These are phyloP conservation scores for Drosophila auraria DNA, from an alignment of 1,140 invertebrate species.

Conservation along the genomic window DNA sequence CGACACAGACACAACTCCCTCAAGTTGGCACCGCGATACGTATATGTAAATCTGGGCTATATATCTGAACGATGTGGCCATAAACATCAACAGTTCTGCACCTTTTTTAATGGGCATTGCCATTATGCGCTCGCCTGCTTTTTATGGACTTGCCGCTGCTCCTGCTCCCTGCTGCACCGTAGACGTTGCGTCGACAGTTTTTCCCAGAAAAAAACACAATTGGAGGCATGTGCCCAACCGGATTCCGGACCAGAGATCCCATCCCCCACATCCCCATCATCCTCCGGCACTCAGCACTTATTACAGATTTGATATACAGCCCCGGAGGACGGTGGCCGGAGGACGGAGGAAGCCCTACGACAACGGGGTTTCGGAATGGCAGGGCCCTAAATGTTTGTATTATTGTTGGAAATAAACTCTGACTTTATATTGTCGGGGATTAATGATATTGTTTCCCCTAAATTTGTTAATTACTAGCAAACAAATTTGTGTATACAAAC, in stretches of 20 bases:
- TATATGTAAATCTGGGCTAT: constrained; percentile 21
- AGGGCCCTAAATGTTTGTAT: constrained; percentile 71
- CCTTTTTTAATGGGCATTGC: constrained; percentile 77
- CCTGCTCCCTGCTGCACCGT: constrained; percentile 44
- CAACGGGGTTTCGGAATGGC: constrained; percentile 42
- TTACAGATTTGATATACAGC: constrained; percentile 71
- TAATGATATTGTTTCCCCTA: constrained; percentile 83
- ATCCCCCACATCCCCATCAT: constrained; percentile 1
- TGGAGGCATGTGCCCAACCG: constrained; percentile 59
- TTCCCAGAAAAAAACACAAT: constrained; percentile 78
- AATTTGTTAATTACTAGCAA: constrained; percentile 83
- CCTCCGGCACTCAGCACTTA: constrained; percentile 63
- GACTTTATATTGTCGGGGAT: constrained; percentile 81
- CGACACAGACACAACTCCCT: constrained; percentile 1
- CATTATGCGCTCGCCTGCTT: constrained; percentile 74
- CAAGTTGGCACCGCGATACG: constrained; percentile 2
- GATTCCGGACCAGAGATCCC: constrained; percentile 22
- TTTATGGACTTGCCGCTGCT: constrained; percentile 58
- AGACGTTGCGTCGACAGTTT: constrained; percentile 82
- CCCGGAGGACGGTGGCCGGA: constrained; percentile 21
- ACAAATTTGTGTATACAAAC: constrained; percentile 82
- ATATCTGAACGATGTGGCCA: constrained; percentile 57
- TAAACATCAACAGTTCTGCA: constrained; percentile 69
- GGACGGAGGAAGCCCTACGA: constrained; percentile 44
- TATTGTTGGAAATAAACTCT: constrained; percentile 83